phyloP scores from a whole-genome alignment of 2,113 vertebrate genomes.

The Cinclus cinclus region DNA sequence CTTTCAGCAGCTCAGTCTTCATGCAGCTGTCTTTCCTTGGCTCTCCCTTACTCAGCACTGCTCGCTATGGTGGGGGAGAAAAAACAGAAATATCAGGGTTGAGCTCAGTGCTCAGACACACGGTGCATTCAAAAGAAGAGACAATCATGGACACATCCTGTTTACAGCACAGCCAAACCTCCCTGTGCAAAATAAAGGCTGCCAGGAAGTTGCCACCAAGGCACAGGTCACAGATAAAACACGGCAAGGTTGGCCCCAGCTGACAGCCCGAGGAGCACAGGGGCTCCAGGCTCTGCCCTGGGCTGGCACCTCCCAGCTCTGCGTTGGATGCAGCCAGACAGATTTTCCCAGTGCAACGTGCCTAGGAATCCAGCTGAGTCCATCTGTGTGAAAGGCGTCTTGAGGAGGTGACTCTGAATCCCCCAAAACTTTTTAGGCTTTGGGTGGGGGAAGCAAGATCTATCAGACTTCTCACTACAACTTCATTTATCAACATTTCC shows the following conservation, averaged over 20 bases:
- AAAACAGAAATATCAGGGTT: background rate
- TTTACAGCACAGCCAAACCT: constrained; percentile 10
- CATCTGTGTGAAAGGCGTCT: background rate
- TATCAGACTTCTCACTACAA: background rate
- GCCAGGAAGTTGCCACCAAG: constrained; percentile 32
- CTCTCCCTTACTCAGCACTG: constrained; percentile 73
- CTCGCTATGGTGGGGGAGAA: background rate
- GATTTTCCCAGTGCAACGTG: background rate
- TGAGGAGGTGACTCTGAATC: background rate
- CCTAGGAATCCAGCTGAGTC: background rate
- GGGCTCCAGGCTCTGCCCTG: background rate
- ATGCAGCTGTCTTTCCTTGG: constrained; percentile 72
- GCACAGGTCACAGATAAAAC: constrained; percentile 30
- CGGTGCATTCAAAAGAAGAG: background rate
- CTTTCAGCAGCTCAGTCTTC: constrained; percentile 77
- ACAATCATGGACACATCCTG: constrained; percentile 19
- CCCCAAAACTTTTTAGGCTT: background rate
- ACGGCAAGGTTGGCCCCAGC: background rate
- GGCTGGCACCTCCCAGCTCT: background rate
- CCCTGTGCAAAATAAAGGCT: background rate
- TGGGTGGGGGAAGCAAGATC: background rate
- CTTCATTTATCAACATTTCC: background rate
- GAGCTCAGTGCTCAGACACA: background rate
- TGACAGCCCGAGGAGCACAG: background rate
- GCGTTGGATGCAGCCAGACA: background rate